These are phyloP conservation scores for Eilema depressum DNA, from an alignment of 2,888 invertebrate genomes.

Conservation along the genomic window DNA sequence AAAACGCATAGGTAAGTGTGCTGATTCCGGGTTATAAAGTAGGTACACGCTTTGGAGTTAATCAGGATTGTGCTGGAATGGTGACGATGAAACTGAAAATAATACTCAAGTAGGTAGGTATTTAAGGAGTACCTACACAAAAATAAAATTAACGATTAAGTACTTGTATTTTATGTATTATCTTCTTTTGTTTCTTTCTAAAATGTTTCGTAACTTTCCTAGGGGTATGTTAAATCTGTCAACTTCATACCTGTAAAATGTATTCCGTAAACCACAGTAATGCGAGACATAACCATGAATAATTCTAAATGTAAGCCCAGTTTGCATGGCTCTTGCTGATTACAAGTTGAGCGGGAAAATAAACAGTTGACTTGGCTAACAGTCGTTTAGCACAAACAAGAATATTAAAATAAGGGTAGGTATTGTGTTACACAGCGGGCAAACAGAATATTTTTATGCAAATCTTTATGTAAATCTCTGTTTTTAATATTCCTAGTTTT, in stretches of 20 bases:
- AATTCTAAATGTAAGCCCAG: neutral
- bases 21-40: no score
- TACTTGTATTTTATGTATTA: no score
- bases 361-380: conserved; percentile 26
- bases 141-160: no score
- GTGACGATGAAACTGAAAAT: no score
- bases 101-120: no score
- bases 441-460: conserved; percentile 4
- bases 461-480: neutral
- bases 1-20: no score
- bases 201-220: neutral
- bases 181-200: neutral
- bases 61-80: no score
- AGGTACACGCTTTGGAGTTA: no score
- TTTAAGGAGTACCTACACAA: no score
- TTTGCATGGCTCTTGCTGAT: conserved; percentile 6
- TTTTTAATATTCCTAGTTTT: neutral
- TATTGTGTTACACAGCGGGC: neutral
- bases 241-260: neutral
- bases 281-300: neutral
- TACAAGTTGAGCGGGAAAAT: conserved; percentile 27
- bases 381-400: conserved; percentile 17
- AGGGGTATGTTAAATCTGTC: neutral
- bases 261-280: neutral
- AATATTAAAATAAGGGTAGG: conserved; percentile 14